Evolutionary conservation across 2,113 vertebrate species (phyloP).

Genomic region (Nymphicus hollandicus): DNA sequence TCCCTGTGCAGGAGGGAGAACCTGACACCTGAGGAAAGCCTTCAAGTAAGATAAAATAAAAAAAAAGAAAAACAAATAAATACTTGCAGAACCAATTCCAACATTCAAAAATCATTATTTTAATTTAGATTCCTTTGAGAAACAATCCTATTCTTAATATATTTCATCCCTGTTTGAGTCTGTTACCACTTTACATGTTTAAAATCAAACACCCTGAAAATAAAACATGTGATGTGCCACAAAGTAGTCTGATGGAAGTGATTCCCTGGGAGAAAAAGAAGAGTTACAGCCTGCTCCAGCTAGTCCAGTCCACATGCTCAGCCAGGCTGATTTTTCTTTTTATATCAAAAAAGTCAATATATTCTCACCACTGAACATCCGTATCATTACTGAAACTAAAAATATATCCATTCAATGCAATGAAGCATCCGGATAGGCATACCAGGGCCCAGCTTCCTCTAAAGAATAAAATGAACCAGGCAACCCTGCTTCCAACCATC

Average conservation of each 20-base stretch:
- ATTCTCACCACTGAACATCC: not conserved
- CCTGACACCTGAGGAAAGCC: fast-evolving
- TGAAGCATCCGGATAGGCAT: not conserved
- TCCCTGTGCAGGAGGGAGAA: not conserved
- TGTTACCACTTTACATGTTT: not conserved
- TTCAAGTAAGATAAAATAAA: not conserved
- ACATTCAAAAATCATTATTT: not conserved
- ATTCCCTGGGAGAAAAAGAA: not conserved
- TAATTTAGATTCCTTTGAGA: not conserved
- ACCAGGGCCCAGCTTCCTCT: not conserved
- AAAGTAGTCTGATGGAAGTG: not conserved
- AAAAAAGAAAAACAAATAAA: not conserved
- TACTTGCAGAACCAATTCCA: not conserved
- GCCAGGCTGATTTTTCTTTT: not conserved
- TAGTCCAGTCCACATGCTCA: not conserved
- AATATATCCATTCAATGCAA: not conserved
- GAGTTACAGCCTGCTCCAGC: not conserved
- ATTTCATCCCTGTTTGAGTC: not conserved
- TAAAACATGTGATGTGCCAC: not conserved
- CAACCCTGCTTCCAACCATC: not conserved
- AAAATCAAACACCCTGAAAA: not conserved
- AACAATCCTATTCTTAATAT: not conserved
- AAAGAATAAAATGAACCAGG: not conserved
- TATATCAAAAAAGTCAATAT: not conserved
- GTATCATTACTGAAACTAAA: not conserved